Evolutionary conservation across 1,140 invertebrate species (phyloP), one percentile per base, ranked within the genome.

Genomic region (Drosophila guanche): DNA sequence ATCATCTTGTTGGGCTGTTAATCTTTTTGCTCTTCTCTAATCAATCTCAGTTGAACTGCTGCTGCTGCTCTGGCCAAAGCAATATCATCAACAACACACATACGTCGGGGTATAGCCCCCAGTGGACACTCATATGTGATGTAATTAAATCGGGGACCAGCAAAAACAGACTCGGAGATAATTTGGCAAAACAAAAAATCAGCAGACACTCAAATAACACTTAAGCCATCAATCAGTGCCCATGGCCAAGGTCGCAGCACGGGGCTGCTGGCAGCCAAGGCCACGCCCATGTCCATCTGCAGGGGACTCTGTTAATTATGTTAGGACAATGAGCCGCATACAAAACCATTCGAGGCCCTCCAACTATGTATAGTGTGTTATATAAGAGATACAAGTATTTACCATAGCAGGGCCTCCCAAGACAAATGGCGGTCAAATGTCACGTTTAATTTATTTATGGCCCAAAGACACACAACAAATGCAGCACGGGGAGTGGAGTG

Each of bases 391-490:
- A 86, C 77, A 80, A 85, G 77, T 74, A 74, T 81, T 85, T 77
- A 76, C 68, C 68, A 78, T 70, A 65, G 68, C 76, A 61, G 50
- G 62, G 33, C 42, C 61, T 60, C 40, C 63, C 59, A 86, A 81
- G 83, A 85, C 81, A 85, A 85, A 85, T 86, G 81, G 83, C 81
- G 81, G 81, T 88, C 81, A 85, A 81, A 81, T 81, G 81, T 86
- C 81, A 85, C 81, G 79, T 86, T 86, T 86, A 85, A 85, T 85
- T 86, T 88, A 86, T 86, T 85, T 78, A 85, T 81, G 81, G 77
- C 48, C 54, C 46, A 56, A 46, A 45, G 22, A 51, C 61, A 55
- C 10, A n/a, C 23, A 61, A 16, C 41, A 53, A 53, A 59, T 48
- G 47, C 22, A 22, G 23, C 23, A 20, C 7, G 29, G 33, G 14